Evolutionary conservation across 2,113 vertebrate species (phyloP), one percentile per base, ranked within the genome.

Genomic region (Leptodactylus fuscus): DNA sequence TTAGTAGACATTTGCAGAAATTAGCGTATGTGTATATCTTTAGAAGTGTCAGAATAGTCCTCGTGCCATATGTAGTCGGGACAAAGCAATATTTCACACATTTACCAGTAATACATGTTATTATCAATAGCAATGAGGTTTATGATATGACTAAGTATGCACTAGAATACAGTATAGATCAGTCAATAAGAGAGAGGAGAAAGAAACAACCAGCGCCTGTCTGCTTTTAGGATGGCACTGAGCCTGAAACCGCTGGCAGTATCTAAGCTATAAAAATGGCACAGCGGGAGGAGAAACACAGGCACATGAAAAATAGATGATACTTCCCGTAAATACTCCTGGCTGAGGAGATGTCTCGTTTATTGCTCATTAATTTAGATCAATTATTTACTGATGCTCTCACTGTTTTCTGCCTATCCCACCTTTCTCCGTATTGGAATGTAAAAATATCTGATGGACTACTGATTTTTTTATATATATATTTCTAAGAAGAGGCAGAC

Each of bases 351-450:
- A 80, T 86, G 84, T 81, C 65, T 80, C 76, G 48, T 86, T 86
- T 86, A 86, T 86, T 86, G 84, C 84, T 86, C 84, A 86, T 86
- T 86, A 86, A 86, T 86, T 86, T 86, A 27, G 77, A 86, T 86
- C 76, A 73, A 86, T 86, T 86, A 86, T 86, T 86, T 73, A 86
- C 36, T 71, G 77, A 86, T 86, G 84, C 67, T 81, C 76, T 86
- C 74, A 53, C 77, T 60, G 77, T 81, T 81, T 44, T 86, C 84
- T 86, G 84, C 62, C 48, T 36, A 36, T 38, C 48, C 76, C 29
- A 75, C 34, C 51, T 73, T 46, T 60, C 49, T 16, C 74, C 81
- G 67, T 41, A 12, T 48, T 71, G 44, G 65, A 24, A 46, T 81
- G 38, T 73, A 71, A 71, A 86, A 86, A 81, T 81, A 86, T 70